Percentiles rank a stretch among this genome's conserved stretches.
These are phyloP conservation scores for cattle (Bos taurus) DNA, from an alignment of 2,113 vertebrate genomes.

Conservation along the genomic window DNA sequence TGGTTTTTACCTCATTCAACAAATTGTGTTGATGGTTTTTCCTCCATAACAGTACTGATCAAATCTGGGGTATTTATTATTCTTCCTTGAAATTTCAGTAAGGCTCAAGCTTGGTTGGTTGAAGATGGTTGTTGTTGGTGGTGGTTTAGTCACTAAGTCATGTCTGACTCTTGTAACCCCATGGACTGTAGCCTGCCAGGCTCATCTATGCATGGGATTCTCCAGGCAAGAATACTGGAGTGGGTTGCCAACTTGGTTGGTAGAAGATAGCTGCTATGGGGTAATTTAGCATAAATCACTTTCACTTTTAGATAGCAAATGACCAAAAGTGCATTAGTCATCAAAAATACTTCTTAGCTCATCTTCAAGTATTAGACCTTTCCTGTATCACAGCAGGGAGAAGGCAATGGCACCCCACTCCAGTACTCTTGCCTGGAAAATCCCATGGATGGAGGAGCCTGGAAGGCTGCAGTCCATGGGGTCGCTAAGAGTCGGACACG, in stretches of 20 bases:
- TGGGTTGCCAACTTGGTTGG: not conserved
- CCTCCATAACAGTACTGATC: not conserved
- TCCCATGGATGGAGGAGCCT: too few relatives aligned
- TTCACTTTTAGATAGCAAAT: not conserved
- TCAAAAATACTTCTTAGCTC: not conserved
- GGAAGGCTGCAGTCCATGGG: too few relatives aligned
- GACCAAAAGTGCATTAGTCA: not conserved
- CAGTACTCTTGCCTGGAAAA: too few relatives aligned
- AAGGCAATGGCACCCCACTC: too few relatives aligned
- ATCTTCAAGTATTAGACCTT: not conserved
- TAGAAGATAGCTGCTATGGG: not conserved
- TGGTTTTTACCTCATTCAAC: not conserved
- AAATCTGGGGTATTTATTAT: not conserved
- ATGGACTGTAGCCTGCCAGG: not conserved
- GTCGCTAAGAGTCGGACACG: too few relatives aligned
- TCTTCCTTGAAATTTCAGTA: not conserved
- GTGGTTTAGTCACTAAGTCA: not conserved
- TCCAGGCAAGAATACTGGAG: not conserved
- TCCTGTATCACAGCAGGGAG: too few relatives aligned
- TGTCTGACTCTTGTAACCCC: accelerated
- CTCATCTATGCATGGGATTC: not conserved
- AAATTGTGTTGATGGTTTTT: not conserved
- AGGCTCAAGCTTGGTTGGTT: not conserved
- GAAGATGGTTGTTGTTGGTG: not conserved
- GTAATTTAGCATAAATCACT: not conserved